Percentiles rank a stretch among this genome's conserved stretches.
phyloP scores from a whole-genome alignment of 2,797 vertebrate species.

The Fringilla coelebs region DNA sequence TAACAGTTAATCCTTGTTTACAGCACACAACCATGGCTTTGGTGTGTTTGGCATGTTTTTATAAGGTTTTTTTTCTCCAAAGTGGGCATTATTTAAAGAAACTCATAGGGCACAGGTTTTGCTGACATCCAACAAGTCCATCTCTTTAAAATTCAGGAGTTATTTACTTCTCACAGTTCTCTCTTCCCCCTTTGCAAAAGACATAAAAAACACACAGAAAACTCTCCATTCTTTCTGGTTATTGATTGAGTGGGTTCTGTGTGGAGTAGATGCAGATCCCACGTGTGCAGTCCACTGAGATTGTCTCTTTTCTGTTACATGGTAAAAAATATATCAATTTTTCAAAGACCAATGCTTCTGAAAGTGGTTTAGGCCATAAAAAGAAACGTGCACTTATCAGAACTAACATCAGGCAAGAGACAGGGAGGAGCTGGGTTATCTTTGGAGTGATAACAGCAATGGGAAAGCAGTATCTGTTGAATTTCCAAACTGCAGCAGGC shows the following conservation, averaged over 20 bases:
- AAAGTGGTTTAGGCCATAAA: neutral
- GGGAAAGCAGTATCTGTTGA: neutral
- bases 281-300: accelerated
- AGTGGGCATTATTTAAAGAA: neutral
- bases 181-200: neutral
- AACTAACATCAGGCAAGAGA: neutral
- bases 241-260: neutral
- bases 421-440: neutral
- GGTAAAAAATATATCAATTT: neutral
- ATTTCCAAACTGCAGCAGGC: neutral
- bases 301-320: accelerated
- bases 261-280: neutral
- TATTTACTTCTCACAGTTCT: neutral
- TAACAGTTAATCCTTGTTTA: neutral
- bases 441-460: neutral
- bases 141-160: neutral
- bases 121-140: neutral
- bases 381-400: neutral
- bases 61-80: neutral
- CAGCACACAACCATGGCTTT: neutral
- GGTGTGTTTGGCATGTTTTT: neutral
- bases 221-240: neutral
- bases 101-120: neutral
- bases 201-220: neutral
- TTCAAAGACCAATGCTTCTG: neutral